These are phyloP conservation scores for Drosophila takahashii DNA, from an alignment of 1,140 invertebrate species.

Conservation along the genomic window DNA sequence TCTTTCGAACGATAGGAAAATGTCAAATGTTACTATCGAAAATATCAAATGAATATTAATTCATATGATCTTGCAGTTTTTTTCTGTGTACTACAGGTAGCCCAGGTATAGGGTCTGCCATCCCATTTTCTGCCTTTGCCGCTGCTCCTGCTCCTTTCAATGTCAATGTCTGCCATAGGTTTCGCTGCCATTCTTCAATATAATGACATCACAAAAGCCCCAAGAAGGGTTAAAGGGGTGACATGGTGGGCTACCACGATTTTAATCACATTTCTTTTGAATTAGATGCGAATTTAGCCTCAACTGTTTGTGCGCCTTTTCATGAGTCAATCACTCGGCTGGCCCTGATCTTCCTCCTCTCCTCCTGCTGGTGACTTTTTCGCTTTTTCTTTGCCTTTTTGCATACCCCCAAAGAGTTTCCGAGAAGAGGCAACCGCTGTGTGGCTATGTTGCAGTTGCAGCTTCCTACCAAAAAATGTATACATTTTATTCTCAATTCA, in stretches of 20 bases:
- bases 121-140: slow-evolving; percentile 26
- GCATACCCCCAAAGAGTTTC: slow-evolving; percentile 55
- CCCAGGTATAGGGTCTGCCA: slow-evolving; percentile 26
- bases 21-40: too few species aligned
- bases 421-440: slow-evolving; percentile 32
- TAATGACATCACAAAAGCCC: slow-evolving; percentile 82
- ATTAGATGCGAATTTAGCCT: slow-evolving; percentile 77
- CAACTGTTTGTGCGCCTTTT: slow-evolving; percentile 60
- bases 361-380: slow-evolving; percentile 1
- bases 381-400: slow-evolving; percentile 1
- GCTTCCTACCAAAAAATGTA: slow-evolving; percentile 41
- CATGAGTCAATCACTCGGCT: slow-evolving; percentile 73
- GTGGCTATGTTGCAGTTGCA: slow-evolving; percentile 9
- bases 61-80: too few species aligned
- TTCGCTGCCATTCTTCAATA: slow-evolving; percentile 78
- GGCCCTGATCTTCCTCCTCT: slow-evolving; percentile 9
- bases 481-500: slow-evolving; percentile 58
- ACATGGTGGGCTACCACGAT: slow-evolving; percentile 44
- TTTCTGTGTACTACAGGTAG: slow-evolving; percentile 16
- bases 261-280: slow-evolving; percentile 83
- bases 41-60: too few species aligned
- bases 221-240: slow-evolving; percentile 25
- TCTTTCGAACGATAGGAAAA: too few species aligned
- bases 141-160: slow-evolving; percentile 60
- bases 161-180: slow-evolving; percentile 71